A percentile compares a stretch with the other conserved stretches of the same genome.
phyloP scores from a whole-genome alignment of 1,140 invertebrate genomes.

The Drosophila funebris region DNA sequence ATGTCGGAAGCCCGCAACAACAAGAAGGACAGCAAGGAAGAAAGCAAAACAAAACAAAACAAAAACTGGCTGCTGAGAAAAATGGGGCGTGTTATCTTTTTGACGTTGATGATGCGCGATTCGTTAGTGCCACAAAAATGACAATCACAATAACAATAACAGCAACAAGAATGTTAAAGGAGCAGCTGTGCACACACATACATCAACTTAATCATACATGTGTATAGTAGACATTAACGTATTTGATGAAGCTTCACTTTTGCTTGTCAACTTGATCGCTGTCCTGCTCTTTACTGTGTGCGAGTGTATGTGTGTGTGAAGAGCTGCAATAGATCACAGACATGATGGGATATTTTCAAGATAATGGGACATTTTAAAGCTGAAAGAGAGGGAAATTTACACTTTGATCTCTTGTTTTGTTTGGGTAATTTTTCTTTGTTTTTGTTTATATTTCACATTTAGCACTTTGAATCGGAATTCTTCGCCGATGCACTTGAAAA shows the following conservation, averaged over 20 bases:
- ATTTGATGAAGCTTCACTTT: constrained; percentile 29
- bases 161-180: constrained; percentile 11
- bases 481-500: constrained; percentile 40
- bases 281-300: too few species aligned
- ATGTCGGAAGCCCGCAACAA: constrained; percentile 28
- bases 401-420: neutral
- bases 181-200: constrained; percentile 25
- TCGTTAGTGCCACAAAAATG: constrained; percentile 25
- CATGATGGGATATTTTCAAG: neutral
- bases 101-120: constrained; percentile 56
- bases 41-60: constrained; percentile 10
- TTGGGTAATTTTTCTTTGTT: constrained; percentile 1
- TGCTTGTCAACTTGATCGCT: constrained; percentile 1
- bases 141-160: neutral
- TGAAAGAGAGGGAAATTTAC: neutral
- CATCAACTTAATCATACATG: neutral
- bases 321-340: neutral
- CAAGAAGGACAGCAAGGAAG: constrained; percentile 4
- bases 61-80: constrained; percentile 43
- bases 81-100: constrained; percentile 55
- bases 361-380: neutral
- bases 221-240: constrained; percentile 9
- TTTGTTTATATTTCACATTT: constrained; percentile 21
- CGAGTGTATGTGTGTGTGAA: neutral
- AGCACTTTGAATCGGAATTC: constrained; percentile 4